Base-by-base conservation (phyloP, 2,797 vertebrate species). In the Hylomyscus alleni region DNA sequence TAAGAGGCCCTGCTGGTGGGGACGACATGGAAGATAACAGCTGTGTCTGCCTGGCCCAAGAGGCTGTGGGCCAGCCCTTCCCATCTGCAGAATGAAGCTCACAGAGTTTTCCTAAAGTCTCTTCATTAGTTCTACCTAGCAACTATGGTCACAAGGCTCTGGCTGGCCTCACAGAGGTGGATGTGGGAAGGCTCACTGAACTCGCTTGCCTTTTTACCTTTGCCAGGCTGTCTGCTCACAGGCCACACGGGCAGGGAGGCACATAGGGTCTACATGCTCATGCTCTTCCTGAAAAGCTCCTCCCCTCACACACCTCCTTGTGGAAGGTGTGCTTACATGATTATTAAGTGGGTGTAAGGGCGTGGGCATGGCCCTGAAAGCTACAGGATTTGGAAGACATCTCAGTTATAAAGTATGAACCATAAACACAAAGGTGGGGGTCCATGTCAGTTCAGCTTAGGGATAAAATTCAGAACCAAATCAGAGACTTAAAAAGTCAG, bases 51-150 rank as follows among this genome's bases (percentile, higher is more conserved):
- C 76, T 34, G 37, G 96, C 90, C 24, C 40, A 34, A 69, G 22
- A 54, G 3, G 52, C 44, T 7, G 3, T 56, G 3, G 54, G 73
- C 6, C 40, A 72, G 14, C 24, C 62, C 67, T 89, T 81, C 6
- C 15, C 14, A 3, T 77, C 26, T 95, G 93, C 2, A 52, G 88
- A 11, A 94, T 10, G 65, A 5, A 9, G 1, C 69, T 12, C 8
- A 82, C 17, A 85, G 31, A 29, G 83, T 90, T 94, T 89, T 95
- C 92, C 37, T 73, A 15, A 24, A 24, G 54, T 47, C 83, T 81
- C 44, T 90, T 97, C 52, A 91, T 90, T 85, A 96, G 56, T 19
- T 92, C 50, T 40, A 82, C 89, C 94, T 26, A 72, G n/a, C 65
- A 96, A 56, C 56, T 73, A 34, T 26, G 95, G 91, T n/a, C 44